Percentiles rank a stretch among this genome's conserved stretches.
phyloP scores from a whole-genome alignment of 2,797 vertebrate species.

The Gila robusta region DNA sequence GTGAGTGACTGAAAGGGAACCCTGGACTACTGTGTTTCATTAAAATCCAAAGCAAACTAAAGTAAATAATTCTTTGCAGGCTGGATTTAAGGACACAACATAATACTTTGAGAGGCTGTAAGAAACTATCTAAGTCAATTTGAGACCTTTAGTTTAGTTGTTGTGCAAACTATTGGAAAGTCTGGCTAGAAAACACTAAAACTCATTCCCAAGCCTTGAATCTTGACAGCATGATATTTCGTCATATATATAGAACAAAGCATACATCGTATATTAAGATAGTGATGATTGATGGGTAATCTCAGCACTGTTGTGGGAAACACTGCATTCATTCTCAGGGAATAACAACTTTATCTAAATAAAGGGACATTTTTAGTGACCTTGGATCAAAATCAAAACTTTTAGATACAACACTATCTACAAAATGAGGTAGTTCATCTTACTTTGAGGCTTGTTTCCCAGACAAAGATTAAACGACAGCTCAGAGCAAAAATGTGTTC shows the following conservation, averaged over 20 bases:
- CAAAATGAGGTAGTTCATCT: constrained; percentile 23
- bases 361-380: constrained; percentile 1
- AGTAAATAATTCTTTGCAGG: neutral
- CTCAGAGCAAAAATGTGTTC: constrained; percentile 9
- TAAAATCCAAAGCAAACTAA: neutral
- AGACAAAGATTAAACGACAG: constrained; percentile 14
- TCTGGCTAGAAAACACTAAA: neutral
- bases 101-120: neutral
- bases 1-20: too few species aligned
- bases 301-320: constrained; percentile 10
- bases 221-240: neutral
- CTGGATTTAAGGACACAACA: neutral
- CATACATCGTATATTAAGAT: constrained; percentile 12
- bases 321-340: constrained; percentile 17
- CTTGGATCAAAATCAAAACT: constrained; percentile 28
- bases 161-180: neutral
- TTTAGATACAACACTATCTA: constrained; percentile 10
- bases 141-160: neutral
- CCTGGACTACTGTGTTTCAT: neutral
- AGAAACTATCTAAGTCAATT: neutral
- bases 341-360: constrained; percentile 29
- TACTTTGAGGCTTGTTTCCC: constrained; percentile 36
- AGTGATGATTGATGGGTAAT: constrained; percentile 24
- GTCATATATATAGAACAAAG: constrained; percentile 2
- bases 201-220: constrained; percentile 19